Conservation (phyloP, 2,797 vertebrate species). For the Ciconia nigra region DNA sequence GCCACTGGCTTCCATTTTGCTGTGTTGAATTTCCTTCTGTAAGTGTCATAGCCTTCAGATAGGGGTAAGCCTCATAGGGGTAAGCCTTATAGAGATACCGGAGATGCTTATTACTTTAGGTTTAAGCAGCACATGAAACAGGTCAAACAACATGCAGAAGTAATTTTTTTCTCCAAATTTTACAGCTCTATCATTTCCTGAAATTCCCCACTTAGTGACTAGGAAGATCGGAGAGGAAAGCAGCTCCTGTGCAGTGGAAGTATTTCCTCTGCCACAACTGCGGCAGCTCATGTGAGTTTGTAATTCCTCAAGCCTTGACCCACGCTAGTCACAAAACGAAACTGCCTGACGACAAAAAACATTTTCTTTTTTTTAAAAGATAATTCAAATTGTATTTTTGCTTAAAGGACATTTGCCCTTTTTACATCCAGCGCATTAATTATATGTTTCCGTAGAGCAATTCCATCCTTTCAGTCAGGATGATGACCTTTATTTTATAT, state of each 20-base stretch:
- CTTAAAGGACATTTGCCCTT: slow-evolving; percentile 45
- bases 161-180: neutral
- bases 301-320: neutral
- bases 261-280: neutral
- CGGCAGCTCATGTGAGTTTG: neutral
- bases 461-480: neutral
- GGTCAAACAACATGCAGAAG: neutral
- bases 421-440: neutral
- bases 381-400: neutral
- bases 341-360: neutral
- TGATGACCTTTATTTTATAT: slow-evolving; percentile 60
- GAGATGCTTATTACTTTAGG: neutral
- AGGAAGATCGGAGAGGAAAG: neutral
- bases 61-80: neutral
- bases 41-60: neutral
- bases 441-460: neutral
- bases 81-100: neutral
- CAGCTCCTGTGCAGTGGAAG: neutral
- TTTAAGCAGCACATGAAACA: neutral
- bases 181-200: neutral
- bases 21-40: neutral
- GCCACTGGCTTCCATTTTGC: neutral
- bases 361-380: neutral
- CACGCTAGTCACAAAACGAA: neutral
- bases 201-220: neutral